Percentiles rank a stretch among this genome's conserved stretches.
These are phyloP conservation scores for Enteromius trimaculatus DNA, from an alignment of 2,797 vertebrate genomes.

Conservation along the genomic window DNA sequence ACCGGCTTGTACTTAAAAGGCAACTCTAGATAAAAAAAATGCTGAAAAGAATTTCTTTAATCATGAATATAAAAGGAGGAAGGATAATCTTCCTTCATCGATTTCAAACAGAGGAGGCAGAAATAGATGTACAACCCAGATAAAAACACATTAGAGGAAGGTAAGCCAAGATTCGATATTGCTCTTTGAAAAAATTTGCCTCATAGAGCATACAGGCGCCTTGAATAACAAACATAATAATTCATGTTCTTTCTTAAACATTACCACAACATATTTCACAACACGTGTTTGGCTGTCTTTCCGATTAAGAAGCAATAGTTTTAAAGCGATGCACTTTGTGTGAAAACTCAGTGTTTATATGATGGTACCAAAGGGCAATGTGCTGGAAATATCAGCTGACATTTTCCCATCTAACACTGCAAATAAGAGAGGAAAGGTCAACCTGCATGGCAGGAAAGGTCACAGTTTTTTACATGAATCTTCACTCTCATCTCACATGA, in stretches of 20 bases:
- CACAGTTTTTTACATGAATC: conserved; percentile 65
- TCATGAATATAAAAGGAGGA: conserved; percentile 58
- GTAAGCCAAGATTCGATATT: conserved; percentile 34
- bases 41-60: conserved; percentile 61
- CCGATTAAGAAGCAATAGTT: conserved; percentile 2
- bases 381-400: conserved; percentile 68
- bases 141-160: conserved; percentile 57
- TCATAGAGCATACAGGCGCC: background rate
- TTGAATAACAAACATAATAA: background rate
- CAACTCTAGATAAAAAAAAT: conserved; percentile 58
- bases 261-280: background rate
- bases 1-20: conserved; percentile 47
- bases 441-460: conserved; percentile 63
- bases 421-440: conserved; percentile 64
- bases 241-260: conserved; percentile 3
- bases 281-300: background rate
- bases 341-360: conserved; percentile 63
- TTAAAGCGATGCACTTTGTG: conserved; percentile 54
- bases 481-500: conserved; percentile 48
- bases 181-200: conserved; percentile 39
- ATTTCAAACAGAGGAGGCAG: conserved; percentile 51
- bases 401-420: conserved; percentile 67
- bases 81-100: conserved; percentile 51
- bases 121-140: conserved; percentile 40
- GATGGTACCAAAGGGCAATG: conserved; percentile 55